Percentiles rank a stretch among this genome's conserved stretches.
phyloP scores from a whole-genome alignment of 1,140 invertebrate genomes.

The Orius laevigatus region DNA sequence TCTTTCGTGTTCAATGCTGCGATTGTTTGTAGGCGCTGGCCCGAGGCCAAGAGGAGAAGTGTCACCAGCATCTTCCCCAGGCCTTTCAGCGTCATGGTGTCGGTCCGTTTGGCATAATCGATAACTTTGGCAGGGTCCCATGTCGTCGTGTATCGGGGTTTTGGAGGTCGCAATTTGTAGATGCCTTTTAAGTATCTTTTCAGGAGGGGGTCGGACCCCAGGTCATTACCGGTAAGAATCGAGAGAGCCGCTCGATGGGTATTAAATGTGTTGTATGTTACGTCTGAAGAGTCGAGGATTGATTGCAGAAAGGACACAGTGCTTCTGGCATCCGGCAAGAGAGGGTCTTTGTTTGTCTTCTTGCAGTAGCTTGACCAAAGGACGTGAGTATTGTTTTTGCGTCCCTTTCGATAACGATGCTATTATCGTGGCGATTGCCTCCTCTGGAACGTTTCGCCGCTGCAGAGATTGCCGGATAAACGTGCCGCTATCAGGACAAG shows the following conservation, averaged over 20 bases:
- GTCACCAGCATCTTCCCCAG: background rate
- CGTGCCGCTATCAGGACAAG: background rate
- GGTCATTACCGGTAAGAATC: background rate
- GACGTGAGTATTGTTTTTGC: background rate
- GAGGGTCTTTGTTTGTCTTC: background rate
- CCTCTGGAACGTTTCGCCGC: background rate
- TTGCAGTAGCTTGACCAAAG: background rate
- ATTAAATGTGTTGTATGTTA: background rate
- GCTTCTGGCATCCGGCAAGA: background rate
- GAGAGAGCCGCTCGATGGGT: background rate
- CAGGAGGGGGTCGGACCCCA: background rate
- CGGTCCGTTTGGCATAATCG: background rate
- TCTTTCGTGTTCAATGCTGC: background rate
- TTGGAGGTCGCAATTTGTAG: background rate
- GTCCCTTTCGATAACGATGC: background rate
- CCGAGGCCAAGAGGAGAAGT: background rate
- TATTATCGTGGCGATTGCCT: background rate
- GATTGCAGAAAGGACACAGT: background rate
- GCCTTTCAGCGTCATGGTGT: background rate
- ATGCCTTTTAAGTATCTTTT: background rate
- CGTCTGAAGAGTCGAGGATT: background rate
- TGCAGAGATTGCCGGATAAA: background rate
- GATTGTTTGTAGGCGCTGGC: background rate
- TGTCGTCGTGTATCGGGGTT: background rate
- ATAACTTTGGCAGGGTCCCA: background rate